A percentile compares a stretch with the other conserved stretches of the same genome.
Evolutionary conservation across 2,888 invertebrate genomes (phyloP).

Genomic region (Patella caerulea): DNA sequence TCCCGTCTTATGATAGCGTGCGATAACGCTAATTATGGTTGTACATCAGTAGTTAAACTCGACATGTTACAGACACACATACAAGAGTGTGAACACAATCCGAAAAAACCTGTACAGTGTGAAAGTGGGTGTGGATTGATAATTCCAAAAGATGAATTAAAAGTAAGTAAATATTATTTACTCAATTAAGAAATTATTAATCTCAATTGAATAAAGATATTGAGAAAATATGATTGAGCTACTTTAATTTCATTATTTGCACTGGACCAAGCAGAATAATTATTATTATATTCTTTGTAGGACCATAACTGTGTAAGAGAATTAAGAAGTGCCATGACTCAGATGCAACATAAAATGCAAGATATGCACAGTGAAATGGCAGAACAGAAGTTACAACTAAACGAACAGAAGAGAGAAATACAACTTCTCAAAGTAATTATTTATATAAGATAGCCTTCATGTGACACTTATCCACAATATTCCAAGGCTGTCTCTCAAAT

Average conservation of each 20-base stretch:
- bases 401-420: conserved; percentile 90
- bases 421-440: conserved; percentile 83
- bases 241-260: not conserved
- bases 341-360: conserved; percentile 87
- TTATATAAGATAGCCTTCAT: not conserved
- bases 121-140: conserved; percentile 94
- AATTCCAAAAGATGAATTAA: conserved; percentile 94
- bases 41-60: conserved; percentile 86
- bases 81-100: conserved; percentile 93
- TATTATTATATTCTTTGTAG: conserved; percentile 54
- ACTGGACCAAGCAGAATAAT: not conserved
- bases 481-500: no score
- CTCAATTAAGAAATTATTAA: not conserved
- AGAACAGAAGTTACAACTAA: conserved; percentile 88
- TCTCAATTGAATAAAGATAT: no score
- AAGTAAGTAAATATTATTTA: conserved; percentile 72
- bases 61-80: conserved; percentile 87
- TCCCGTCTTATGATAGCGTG: conserved; percentile 88
- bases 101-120: conserved; percentile 92
- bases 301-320: conserved; percentile 95
- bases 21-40: conserved; percentile 82
- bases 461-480: no score
- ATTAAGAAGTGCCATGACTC: conserved; percentile 85
- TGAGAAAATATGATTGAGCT: not conserved
- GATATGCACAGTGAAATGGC: conserved; percentile 89